A percentile compares a stretch with the other conserved stretches of the same genome.
phyloP scores from a whole-genome alignment of 2,797 vertebrate genomes.

The Hypotaenidia okinawae region DNA sequence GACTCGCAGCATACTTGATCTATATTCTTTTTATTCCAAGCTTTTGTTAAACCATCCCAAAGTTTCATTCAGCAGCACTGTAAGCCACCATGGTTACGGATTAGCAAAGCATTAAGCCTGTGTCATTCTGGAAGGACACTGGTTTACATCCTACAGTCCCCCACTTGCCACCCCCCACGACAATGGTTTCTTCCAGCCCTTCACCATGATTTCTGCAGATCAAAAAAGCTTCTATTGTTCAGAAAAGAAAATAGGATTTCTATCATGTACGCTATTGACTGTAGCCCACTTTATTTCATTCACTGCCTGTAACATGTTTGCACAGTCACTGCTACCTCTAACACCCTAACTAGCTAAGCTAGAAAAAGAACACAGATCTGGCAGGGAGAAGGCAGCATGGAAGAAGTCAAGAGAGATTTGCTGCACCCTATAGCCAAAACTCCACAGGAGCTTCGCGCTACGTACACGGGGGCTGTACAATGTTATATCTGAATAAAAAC shows the following conservation, averaged over 20 bases:
- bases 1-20: background rate
- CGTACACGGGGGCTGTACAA: background rate
- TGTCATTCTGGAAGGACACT: background rate
- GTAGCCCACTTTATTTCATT: background rate
- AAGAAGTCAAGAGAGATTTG: background rate
- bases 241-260: background rate
- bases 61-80: background rate
- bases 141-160: background rate
- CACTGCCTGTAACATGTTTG: background rate
- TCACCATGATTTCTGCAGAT: background rate
- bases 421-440: background rate
- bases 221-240: background rate
- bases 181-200: background rate
- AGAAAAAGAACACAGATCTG: background rate
- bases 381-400: background rate
- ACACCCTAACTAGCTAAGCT: background rate
- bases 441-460: background rate
- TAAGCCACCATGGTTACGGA: background rate
- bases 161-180: background rate
- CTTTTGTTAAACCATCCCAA: background rate
- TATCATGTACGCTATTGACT: background rate
- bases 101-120: background rate
- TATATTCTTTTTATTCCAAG: background rate
- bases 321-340: background rate
- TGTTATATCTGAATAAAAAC: background rate